Conservation (phyloP, 2,797 vertebrate genomes). For the Phyllotis vaccarum region DNA sequence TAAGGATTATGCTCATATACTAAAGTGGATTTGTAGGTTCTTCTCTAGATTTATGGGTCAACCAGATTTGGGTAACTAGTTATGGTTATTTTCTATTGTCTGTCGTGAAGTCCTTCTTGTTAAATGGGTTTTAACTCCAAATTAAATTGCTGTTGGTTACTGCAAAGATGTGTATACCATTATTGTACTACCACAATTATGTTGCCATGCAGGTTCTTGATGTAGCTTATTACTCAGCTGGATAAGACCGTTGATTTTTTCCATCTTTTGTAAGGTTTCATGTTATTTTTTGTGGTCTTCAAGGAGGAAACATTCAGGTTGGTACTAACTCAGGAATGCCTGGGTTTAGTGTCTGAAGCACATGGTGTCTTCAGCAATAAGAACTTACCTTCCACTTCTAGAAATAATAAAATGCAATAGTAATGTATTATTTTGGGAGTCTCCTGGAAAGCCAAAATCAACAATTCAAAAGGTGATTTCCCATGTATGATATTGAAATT, state of each 20-base stretch:
- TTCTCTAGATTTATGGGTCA: background rate
- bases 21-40: background rate
- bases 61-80: background rate
- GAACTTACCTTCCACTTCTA: background rate
- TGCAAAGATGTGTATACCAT: background rate
- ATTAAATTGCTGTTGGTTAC: background rate
- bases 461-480: background rate
- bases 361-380: background rate
- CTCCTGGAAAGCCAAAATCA: background rate
- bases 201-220: background rate
- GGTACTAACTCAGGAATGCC: background rate
- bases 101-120: background rate
- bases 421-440: background rate
- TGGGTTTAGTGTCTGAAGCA: background rate
- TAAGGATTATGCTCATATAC: background rate
- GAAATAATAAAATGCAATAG: background rate
- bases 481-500: background rate
- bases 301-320: background rate
- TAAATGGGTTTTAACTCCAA: background rate
- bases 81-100: background rate
- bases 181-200: background rate
- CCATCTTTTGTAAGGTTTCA: background rate
- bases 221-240: background rate
- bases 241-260: background rate
- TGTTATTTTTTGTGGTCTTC: too few relatives aligned